Evolutionary conservation across 2,113 vertebrate species (phyloP), one percentile per base, ranked within the genome.

Genomic region (Phrynocephalus versicolor): DNA sequence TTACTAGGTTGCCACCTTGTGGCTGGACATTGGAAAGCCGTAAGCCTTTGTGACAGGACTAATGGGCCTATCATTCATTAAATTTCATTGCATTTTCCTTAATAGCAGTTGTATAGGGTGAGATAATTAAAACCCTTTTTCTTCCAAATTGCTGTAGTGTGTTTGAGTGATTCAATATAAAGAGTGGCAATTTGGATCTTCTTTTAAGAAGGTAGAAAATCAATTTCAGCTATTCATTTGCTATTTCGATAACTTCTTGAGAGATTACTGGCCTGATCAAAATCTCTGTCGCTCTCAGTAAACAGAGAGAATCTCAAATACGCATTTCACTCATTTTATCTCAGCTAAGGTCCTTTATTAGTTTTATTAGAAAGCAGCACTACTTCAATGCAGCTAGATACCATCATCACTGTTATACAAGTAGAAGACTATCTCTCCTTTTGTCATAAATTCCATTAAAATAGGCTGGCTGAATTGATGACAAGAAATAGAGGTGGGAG

Each of bases 1-100:
- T 93, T 91, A 80, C 89, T 94, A n/a, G 81, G 92, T 16, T 82
- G 90, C 95, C 96, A 94, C 71, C 96, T 96, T 79, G 89, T 95
- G 96, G 92, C 55, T 1, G 8, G 79, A 83, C 10, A 6, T 1
- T 45, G 18, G 84, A 82, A n/a, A 1, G 27, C 27, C 51, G 1
- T 37, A 18, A 78, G 27, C 23, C 1, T 67, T 57, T 57, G 0
- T 23, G 27, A 35, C 35, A 1, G 1, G 0, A 0, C 58, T 70
- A 14, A 57, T 69, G 45, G 21, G 23, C 69, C 37, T 69, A 14
- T 78, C 33, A n/a, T 86, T 71, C 37, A 35, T 3, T 70, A 2
- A 3, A 16, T 87, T 89, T 79, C 60, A 21, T 91, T 37, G 37
- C 18, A 1, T 23, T 35, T 87, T 87, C 13, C 6, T 18, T 25